Base-by-base conservation (phyloP, 1,140 invertebrate genomes). In the Steinernema khuongi region DNA sequence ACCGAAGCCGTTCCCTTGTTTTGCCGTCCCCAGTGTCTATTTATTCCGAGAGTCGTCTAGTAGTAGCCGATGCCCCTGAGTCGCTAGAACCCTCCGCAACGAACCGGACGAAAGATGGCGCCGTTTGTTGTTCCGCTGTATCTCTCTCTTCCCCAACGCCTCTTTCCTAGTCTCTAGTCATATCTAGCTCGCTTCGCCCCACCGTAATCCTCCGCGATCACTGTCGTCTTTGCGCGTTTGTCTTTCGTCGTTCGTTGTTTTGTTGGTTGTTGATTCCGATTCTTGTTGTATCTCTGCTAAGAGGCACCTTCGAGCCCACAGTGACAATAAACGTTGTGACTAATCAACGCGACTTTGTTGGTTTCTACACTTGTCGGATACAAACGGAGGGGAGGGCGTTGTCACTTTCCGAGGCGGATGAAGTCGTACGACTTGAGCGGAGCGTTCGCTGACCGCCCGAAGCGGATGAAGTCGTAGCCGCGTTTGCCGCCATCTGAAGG, bases 161-260 rank as follows among this genome's bases (percentile, higher is more conserved):
- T 14, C 19, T 22, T 60, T 26, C 4, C 11, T 60, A 60, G 50
- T 60, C 50, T 60, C 50, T 60, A 60, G 50, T 60, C 50, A 60
- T 60, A 7, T 60, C 50, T 60, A 60, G 50, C 50, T 60, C 50
- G 50, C 50, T 60, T 60, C 50, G 14, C 11, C 7, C 19, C 22
- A 60, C 50, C 50, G 50, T 60, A 60, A 17, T 26, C 50, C 50
- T n/a, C 36, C 36, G 7, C 36, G 19, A 60, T 60, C 50, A 60
- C 50, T 60, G 50, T 60, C 50, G 50, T 60, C 50, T 60, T 60
- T 60, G 50, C 50, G 50, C 50, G 50, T 60, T 60, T 60, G 50
- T 60, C 50, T 60, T 60, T 60, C 50, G 50, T 60, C 50, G 50
- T 60, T 60, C 50, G 50, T 60, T 60, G 50, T 60, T 60, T 26